Evolutionary conservation across 1,140 invertebrate genomes (phyloP), one percentile per base, ranked within the genome.

Genomic region (Zaprionus africanus): DNA sequence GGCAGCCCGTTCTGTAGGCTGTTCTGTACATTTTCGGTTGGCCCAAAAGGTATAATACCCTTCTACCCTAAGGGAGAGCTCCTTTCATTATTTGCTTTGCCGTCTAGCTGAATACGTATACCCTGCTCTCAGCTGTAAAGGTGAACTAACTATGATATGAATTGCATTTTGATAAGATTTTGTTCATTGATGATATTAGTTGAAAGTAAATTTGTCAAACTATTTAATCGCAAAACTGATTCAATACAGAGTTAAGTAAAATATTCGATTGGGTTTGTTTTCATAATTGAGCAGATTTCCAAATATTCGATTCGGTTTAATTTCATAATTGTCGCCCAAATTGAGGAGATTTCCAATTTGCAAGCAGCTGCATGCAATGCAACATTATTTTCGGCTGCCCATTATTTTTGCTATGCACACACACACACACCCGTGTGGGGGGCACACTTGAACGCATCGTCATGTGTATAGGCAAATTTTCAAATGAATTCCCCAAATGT

Each of bases 401-500:
- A 81, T 81, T 82, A 82, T 83, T 54, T 74, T 72, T 71, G 53
- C 43, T 51, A 17, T 1, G 31, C 63, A 73, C 61, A 64, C 17
- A 59, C 36, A 38, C 43, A 41, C 49, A 71, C 36, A 66, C 28
- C 34, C 1, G 15, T 54, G 28, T 11, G 31, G 31, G 54, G 19
- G 41, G 60, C 60, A 70, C 60, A 64, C 58, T 70, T 59, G 70
- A 71, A 68, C 24, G 43, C 62, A 49, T 71, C 49, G 63, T 43
- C 17, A 24, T 83, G 80, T 78, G 57, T 53, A 65, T 65, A 79
- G 68, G 64, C 61, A 64, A 69, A 70, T 78, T 87, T 86, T 78
- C 73, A 81, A 83, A 87, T 88, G 87, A 87, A 88, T 87, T 87
- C 78, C 78, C 78, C 70, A 87, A 88, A 88, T 88, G 84, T 84